These are phyloP conservation scores for Pyrrhia umbra DNA, from an alignment of 2,888 invertebrate species.

Conservation along the genomic window DNA sequence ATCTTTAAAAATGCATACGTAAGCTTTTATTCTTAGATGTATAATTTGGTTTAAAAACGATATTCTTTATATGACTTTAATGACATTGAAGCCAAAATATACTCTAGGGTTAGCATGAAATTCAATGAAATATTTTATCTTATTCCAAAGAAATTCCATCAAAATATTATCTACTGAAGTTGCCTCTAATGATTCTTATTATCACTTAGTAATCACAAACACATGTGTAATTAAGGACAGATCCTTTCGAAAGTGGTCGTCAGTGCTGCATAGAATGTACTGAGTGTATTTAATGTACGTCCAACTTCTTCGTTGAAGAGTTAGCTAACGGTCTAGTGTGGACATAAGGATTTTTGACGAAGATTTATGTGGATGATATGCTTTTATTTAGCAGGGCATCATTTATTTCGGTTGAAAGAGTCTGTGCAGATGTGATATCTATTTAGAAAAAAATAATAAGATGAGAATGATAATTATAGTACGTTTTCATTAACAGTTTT, in stretches of 20 bases:
- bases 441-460: background rate
- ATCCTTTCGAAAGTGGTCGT: constrained; percentile 36
- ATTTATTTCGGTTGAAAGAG: background rate
- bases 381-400: constrained; percentile 9
- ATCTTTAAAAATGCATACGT: no score
- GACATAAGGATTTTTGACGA: constrained; percentile 28
- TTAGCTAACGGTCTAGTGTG: constrained; percentile 46
- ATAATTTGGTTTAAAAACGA: no score
- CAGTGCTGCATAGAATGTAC: constrained; percentile 28
- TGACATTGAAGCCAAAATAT: no score
- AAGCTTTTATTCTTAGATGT: no score
- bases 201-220: constrained; percentile 63
- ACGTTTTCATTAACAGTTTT: no score
- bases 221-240: constrained; percentile 67
- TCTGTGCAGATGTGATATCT: background rate
- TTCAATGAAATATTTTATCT: background rate
- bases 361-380: constrained; percentile 37
- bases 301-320: constrained; percentile 30
- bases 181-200: constrained; percentile 8
- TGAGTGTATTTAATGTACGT: constrained; percentile 54
- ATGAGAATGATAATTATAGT: no score
- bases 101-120: no score
- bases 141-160: background rate
- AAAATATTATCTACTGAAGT: background rate
- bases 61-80: no score